Conservation (phyloP, 2,797 vertebrate species). For the Ambastaia sidthimunki region DNA sequence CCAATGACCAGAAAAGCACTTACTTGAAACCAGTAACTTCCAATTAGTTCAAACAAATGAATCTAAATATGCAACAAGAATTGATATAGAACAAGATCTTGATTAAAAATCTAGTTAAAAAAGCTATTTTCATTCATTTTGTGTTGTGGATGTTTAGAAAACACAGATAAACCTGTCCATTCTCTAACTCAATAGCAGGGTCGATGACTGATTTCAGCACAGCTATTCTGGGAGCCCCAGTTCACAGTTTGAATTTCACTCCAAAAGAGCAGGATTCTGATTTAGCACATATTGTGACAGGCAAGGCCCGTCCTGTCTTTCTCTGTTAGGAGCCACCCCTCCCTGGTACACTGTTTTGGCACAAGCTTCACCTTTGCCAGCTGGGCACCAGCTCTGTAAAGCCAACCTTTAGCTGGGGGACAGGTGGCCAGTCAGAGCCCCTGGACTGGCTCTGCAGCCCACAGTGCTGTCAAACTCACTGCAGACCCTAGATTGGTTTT, state of each 20-base stretch:
- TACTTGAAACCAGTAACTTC: slow-evolving; percentile 5
- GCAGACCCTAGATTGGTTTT: slow-evolving; percentile 12
- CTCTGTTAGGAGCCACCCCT: slow-evolving; percentile 42
- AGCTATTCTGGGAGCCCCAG: neutral
- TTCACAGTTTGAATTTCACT: slow-evolving; percentile 32
- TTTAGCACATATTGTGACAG: slow-evolving; percentile 56
- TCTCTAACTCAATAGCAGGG: neutral
- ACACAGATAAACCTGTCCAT: neutral
- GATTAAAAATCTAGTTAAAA: neutral
- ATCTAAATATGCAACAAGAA: neutral
- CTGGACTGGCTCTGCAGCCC: slow-evolving; percentile 33
- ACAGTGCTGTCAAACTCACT: slow-evolving; percentile 20
- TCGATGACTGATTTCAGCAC: neutral
- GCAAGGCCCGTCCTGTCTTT: slow-evolving; percentile 53
- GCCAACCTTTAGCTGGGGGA: slow-evolving; percentile 49
- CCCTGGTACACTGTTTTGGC: slow-evolving; percentile 37
- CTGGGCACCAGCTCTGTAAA: slow-evolving; percentile 42
- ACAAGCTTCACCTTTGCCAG: slow-evolving; percentile 44
- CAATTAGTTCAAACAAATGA: slow-evolving; percentile 3
- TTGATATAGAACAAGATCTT: neutral
- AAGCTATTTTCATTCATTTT: neutral
- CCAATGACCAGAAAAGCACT: slow-evolving; percentile 18
- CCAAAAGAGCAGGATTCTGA: slow-evolving; percentile 46
- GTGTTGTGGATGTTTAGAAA: neutral
- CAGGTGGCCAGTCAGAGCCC: slow-evolving; percentile 46